Conservation (phyloP, 2,888 invertebrate species). For the Lithophane semibrunnea region DNA sequence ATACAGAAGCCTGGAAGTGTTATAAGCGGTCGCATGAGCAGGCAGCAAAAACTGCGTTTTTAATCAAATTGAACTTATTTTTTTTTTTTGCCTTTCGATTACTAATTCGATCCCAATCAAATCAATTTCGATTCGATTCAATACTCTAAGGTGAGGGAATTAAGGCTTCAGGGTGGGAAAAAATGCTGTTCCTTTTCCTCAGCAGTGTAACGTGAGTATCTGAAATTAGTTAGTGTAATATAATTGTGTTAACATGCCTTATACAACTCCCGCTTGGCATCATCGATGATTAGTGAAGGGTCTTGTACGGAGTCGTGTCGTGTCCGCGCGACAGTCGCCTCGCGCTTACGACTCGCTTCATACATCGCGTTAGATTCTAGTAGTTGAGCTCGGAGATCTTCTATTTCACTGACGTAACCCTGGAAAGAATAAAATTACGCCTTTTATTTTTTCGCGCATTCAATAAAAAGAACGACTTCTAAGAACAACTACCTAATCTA, state of each 20-base stretch:
- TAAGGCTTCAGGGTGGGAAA: not conserved
- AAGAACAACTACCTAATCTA: no score
- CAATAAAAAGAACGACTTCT: no score
- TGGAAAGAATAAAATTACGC: slow-evolving; percentile 71
- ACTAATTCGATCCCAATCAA: not conserved
- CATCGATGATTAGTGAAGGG: slow-evolving; percentile 90
- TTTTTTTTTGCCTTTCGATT: not conserved
- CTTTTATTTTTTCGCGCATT: no score
- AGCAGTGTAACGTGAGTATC: not conserved
- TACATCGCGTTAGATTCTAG: slow-evolving; percentile 93
- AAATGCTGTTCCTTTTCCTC: not conserved
- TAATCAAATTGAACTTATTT: not conserved
- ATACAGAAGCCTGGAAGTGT: not conserved
- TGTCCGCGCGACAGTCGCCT: slow-evolving; percentile 78
- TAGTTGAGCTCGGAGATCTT: slow-evolving; percentile 96
- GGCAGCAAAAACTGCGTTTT: not conserved
- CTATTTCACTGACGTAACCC: slow-evolving; percentile 97
- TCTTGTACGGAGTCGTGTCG: slow-evolving; percentile 83
- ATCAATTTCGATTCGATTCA: not conserved
- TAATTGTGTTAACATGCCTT: slow-evolving; percentile 80
- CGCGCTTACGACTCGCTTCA: slow-evolving; percentile 83
- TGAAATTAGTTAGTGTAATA: not conserved
- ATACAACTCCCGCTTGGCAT: slow-evolving; percentile 95
- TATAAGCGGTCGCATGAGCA: not conserved
- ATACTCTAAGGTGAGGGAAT: not conserved